A percentile compares a stretch with the other conserved stretches of the same genome.
These are phyloP conservation scores for Gambusia affinis DNA, from an alignment of 2,113 vertebrate genomes.

Conservation along the genomic window DNA sequence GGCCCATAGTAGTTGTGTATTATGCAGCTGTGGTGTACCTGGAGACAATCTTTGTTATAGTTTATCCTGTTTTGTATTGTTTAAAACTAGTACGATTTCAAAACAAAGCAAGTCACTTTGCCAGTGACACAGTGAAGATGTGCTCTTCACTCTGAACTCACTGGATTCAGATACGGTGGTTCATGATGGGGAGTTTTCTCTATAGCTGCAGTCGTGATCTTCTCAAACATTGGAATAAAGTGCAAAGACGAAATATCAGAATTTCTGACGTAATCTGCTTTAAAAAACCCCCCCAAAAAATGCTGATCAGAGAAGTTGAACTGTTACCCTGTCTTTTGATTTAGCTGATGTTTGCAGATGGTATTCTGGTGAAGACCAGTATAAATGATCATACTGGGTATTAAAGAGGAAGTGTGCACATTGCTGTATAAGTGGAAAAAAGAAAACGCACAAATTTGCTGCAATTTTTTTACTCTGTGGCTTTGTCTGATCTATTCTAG, in stretches of 20 bases:
- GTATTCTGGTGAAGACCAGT: neutral
- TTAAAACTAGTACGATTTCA: neutral
- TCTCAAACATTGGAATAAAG: neutral
- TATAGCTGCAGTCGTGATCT: neutral
- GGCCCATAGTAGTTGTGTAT: neutral
- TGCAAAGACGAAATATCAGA: neutral
- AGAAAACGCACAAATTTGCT: too few species aligned
- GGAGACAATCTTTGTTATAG: neutral
- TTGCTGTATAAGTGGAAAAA: too few species aligned
- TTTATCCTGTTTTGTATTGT: neutral
- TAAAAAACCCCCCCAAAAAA: neutral
- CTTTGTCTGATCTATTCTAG: too few species aligned
- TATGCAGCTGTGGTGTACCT: neutral
- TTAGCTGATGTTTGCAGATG: neutral
- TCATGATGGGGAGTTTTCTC: neutral
- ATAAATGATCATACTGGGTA: too few species aligned
- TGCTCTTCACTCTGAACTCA: neutral
- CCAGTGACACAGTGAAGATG: neutral
- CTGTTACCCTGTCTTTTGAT: neutral
- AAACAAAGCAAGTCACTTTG: neutral
- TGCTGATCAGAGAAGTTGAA: neutral
- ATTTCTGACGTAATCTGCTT: neutral
- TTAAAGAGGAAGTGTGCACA: too few species aligned
- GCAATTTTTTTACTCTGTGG: too few species aligned
- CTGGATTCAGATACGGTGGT: neutral